A percentile compares a stretch with the other conserved stretches of the same genome.
phyloP scores from a whole-genome alignment of 2,113 vertebrate genomes.

The Perca flavescens region DNA sequence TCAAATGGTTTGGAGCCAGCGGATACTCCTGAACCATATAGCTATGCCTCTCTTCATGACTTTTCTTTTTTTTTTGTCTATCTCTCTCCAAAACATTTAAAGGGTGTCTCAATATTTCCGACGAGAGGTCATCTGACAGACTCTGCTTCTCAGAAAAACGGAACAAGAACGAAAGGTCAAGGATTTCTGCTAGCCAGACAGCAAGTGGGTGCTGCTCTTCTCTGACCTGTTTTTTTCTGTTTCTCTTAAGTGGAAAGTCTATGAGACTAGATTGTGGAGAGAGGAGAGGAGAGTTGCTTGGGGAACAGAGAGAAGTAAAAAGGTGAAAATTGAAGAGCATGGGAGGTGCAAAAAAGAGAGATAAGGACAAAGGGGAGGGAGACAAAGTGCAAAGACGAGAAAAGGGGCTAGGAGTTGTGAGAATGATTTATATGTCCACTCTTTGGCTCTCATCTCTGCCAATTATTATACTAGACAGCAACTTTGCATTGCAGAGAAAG shows the following conservation, averaged over 20 bases:
- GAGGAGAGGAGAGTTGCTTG: neutral
- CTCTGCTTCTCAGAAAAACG: constrained; percentile 43
- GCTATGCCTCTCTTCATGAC: neutral
- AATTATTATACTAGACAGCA: neutral
- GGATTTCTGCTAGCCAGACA: constrained; percentile 58
- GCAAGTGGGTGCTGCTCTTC: constrained; percentile 57
- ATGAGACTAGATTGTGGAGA: constrained; percentile 37
- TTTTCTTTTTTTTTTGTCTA: constrained; percentile 1
- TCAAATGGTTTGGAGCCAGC: neutral
- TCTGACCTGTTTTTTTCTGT: constrained; percentile 42
- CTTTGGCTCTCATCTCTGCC: neutral
- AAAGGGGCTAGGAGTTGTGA: neutral
- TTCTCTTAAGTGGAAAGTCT: constrained; percentile 53
- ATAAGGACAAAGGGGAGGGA: neutral
- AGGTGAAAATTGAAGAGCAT: constrained; percentile 30
- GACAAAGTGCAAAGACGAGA: constrained; percentile 2
- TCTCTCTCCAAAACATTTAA: constrained; percentile 41
- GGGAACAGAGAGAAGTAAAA: constrained; percentile 24
- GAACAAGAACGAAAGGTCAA: constrained; percentile 66
- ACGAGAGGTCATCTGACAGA: constrained; percentile 54
- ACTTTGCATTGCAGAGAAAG: neutral
- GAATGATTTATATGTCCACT: neutral
- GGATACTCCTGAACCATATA: neutral
- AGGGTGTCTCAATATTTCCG: constrained; percentile 54
- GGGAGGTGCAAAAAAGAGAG: constrained; percentile 13